A percentile compares a stretch with the other conserved stretches of the same genome.
Evolutionary conservation across 2,113 vertebrate genomes (phyloP).

Genomic region (Columba janthina): DNA sequence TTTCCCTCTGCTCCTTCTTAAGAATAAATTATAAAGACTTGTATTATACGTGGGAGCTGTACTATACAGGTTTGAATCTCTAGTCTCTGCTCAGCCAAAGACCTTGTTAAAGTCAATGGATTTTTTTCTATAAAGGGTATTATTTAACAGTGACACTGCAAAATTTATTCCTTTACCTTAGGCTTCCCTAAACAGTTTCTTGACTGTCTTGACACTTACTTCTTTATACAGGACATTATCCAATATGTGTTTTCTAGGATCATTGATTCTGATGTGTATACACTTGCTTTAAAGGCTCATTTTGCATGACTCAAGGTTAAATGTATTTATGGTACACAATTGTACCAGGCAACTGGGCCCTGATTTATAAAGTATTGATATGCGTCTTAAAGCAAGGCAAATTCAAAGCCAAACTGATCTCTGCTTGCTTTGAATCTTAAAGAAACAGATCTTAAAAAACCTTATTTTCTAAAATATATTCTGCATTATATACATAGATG

Average conservation of each 20-base stretch:
- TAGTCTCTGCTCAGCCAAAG: background rate
- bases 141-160: background rate
- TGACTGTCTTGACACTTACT: slow-evolving; percentile 6
- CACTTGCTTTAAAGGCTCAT: background rate
- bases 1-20: background rate
- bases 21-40: background rate
- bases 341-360: background rate
- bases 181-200: background rate
- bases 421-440: background rate
- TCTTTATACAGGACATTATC: slow-evolving; percentile 23
- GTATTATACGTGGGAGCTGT: background rate
- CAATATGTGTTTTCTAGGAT: background rate
- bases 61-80: background rate
- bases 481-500: background rate
- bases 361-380: slow-evolving; percentile 39
- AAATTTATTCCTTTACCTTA: slow-evolving; percentile 22
- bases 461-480: background rate
- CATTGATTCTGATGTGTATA: slow-evolving; percentile 16
- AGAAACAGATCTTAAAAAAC: background rate
- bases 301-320: slow-evolving; percentile 56
- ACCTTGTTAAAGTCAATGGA: background rate
- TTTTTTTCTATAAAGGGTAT: background rate
- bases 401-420: background rate
- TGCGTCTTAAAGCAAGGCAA: background rate
- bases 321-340: slow-evolving; percentile 4